These are phyloP conservation scores for Malachius bipustulatus DNA, from an alignment of 2,888 invertebrate genomes.

Conservation along the genomic window DNA sequence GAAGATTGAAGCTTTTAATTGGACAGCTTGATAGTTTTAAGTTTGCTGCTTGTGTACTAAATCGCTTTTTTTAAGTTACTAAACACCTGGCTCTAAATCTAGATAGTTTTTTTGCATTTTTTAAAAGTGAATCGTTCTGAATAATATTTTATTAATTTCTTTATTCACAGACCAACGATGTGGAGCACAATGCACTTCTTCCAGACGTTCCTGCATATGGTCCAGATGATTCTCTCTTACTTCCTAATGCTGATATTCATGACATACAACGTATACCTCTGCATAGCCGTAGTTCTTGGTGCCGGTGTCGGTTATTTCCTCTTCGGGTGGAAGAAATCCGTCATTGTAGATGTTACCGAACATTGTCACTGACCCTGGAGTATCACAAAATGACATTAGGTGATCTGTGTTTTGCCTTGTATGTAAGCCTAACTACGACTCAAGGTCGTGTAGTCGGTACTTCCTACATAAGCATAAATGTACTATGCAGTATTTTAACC, in stretches of 20 bases:
- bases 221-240: slow-evolving; percentile 85
- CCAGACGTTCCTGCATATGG: slow-evolving; percentile 78
- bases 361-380: slow-evolving; percentile 66
- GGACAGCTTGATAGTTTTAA: not conserved
- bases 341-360: slow-evolving; percentile 88
- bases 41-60: not conserved
- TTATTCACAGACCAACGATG: slow-evolving; percentile 64
- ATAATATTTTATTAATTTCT: slow-evolving; percentile 13
- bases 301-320: slow-evolving; percentile 87
- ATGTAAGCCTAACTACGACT: too few relatives aligned
- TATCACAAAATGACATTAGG: too few relatives aligned
- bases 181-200: slow-evolving; percentile 69
- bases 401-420: too few relatives aligned
- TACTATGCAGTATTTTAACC: too few relatives aligned
- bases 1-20: not conserved
- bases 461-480: too few relatives aligned
- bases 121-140: too few relatives aligned
- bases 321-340: slow-evolving; percentile 91
- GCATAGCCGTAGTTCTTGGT: slow-evolving; percentile 77
- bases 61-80: not conserved
- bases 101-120: slow-evolving; percentile 1
- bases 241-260: slow-evolving; percentile 94
- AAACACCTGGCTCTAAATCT: not conserved
- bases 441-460: too few relatives aligned
- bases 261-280: slow-evolving; percentile 94